Evolutionary conservation across 2,113 vertebrate genomes (phyloP).

Genomic region (Sakesphorus luctuosus): DNA sequence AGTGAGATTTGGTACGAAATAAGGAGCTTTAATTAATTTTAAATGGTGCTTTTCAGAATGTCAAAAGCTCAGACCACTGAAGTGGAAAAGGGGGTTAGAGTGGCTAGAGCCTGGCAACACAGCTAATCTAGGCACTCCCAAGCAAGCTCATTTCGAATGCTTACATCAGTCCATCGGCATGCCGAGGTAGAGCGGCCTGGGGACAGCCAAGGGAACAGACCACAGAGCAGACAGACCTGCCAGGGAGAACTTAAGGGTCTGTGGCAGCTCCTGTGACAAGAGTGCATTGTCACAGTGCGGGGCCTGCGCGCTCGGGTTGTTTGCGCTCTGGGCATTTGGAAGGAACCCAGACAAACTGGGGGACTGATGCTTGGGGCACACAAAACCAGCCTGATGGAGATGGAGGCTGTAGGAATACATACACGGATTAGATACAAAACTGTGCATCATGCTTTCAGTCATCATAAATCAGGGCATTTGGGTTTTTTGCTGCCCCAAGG

Average conservation of each 20-base stretch:
- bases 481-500: neutral
- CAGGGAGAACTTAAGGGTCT: neutral
- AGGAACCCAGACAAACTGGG: neutral
- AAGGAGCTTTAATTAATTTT: slow-evolving; percentile 97
- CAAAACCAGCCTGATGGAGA: neutral
- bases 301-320: neutral
- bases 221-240: slow-evolving; percentile 24
- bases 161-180: slow-evolving; percentile 93
- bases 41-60: slow-evolving; percentile 94
- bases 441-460: accelerated
- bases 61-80: slow-evolving; percentile 88
- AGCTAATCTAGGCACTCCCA: slow-evolving; percentile 85
- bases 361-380: neutral
- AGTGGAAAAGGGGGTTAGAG: slow-evolving; percentile 93
- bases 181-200: slow-evolving; percentile 76
- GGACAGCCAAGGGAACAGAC: slow-evolving; percentile 53
- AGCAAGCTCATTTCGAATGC: slow-evolving; percentile 87
- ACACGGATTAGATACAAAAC: accelerated
- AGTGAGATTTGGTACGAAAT: slow-evolving; percentile 82
- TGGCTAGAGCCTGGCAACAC: slow-evolving; percentile 90
- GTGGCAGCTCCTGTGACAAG: slow-evolving; percentile 61
- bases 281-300: slow-evolving; percentile 30
- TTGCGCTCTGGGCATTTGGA: neutral
- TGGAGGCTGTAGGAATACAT: neutral
- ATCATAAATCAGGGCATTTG: neutral